Base-by-base conservation (phyloP, 1,140 invertebrate genomes). In the Drosophila paulistorum region DNA sequence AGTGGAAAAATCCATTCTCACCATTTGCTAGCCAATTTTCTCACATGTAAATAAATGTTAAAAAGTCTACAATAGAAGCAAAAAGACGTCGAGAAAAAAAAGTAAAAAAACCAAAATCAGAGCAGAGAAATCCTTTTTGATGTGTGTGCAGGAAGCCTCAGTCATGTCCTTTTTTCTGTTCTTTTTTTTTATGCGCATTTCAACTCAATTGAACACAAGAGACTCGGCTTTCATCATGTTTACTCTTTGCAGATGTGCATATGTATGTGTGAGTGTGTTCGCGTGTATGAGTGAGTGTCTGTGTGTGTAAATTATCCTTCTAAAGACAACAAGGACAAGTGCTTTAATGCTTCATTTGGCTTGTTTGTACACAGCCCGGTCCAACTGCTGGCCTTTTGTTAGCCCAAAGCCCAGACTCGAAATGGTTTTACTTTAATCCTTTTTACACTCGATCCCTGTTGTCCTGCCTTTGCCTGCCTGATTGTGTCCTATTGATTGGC, bases 51-150 rank as follows among this genome's bases (percentile, higher is more conserved):
- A 59, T 59, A 59, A 59, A 59, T 59, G 57, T 59, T 59, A 59
- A 59, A 68, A 55, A 58, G 37, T n/a, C 17, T 6, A 64, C 42
- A 74, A 74, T 70, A 73, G 45, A 51, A 37, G 48, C 39, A 64
- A 45, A 64, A 45, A 33, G 30, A 39, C 33, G 33, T 35, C 39
- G 51, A 42, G 23, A 20, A 42, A 11, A 11, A 39, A 23, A 60
- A 30, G 71, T 74, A 87, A 82, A 83, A 83, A 84, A 84, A 87
- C 79, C 83, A 83, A 87, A 87, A 85, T 84, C n/a, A 35, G 33
- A 59, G 35, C 14, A 59, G 33, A 59, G 73, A 69, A 79, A 66
- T 23, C 77, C 77, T 77, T 79, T 79, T 77, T 62, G 55, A 70
- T 45, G 45, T 45, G 37, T 39, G 42, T 48, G 26, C 39, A 64